Evolutionary conservation across 1,140 invertebrate genomes (phyloP).

Genomic region (Bombus pyrosoma): DNA sequence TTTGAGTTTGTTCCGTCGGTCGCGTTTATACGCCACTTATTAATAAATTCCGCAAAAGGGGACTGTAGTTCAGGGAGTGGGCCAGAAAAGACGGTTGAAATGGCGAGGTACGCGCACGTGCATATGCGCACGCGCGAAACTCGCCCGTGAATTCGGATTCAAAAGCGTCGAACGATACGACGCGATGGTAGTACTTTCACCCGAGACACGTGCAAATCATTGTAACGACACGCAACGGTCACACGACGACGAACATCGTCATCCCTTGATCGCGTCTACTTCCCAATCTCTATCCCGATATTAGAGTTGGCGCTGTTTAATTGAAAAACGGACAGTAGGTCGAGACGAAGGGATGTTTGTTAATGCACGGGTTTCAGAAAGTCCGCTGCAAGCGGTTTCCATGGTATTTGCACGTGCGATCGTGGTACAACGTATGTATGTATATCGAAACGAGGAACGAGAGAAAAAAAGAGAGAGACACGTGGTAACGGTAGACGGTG

Average conservation of each 20-base stretch:
- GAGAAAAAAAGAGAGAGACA: constrained; percentile 51
- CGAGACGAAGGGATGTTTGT: constrained; percentile 25
- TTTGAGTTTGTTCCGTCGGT: not conserved
- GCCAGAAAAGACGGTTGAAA: constrained; percentile 4
- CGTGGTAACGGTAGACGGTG: constrained; percentile 75
- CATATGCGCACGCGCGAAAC: not conserved
- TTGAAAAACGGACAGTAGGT: not conserved
- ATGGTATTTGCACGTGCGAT: constrained; percentile 61
- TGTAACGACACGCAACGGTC: constrained; percentile 19
- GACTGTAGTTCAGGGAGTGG: not conserved
- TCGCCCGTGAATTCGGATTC: constrained; percentile 38
- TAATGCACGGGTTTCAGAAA: constrained; percentile 20
- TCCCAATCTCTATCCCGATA: not conserved
- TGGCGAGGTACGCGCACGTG: not conserved
- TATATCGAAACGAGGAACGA: constrained; percentile 32
- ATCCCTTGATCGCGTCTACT: not conserved
- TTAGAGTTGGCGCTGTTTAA: no score
- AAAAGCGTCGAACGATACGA: constrained; percentile 12
- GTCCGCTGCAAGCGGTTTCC: constrained; percentile 40
- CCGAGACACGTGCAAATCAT: constrained; percentile 49
- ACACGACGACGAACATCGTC: constrained; percentile 17
- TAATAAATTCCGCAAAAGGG: constrained; percentile 33
- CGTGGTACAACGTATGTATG: not conserved
- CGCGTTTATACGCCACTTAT: not conserved
- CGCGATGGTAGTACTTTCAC: constrained; percentile 61